Evolutionary conservation across 2,113 vertebrate species (phyloP), one percentile per base, ranked within the genome.

Genomic region (Tupaia chinensis): DNA sequence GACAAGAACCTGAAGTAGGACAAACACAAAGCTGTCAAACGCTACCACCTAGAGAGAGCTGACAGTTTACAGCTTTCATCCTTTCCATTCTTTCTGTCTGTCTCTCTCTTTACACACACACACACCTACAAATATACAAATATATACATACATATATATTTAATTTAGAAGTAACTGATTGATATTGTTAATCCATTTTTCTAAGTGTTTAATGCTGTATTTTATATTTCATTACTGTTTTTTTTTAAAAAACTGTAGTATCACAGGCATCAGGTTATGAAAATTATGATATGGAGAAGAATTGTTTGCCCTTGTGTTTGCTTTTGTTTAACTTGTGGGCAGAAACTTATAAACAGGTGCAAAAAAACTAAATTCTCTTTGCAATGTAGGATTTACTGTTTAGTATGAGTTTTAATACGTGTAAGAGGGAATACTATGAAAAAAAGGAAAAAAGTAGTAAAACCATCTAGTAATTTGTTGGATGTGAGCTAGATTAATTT

Each of bases 271-370:
- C 56, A 84, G 72, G 16, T 66, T 44, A 56, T 60, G 66, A 65
- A 84, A 89, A 66, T 84, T 69, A 66, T 56, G 19, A 70, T 60
- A 66, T 32, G 68, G 79, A 93, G 85, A 92, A 63, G 77, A 87
- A 92, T 82, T n/a, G 6, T 92, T 68, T 61, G 44, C 44, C 44
- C 44, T 44, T 44, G 44, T 44, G 44, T 44, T 44, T 44, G 44
- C 44, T 44, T 44, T 44, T 44, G 44, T 44, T 44, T 44, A 44
- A 44, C 44, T 44, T 44, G 44, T 44, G 44, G 44, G 44, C 44
- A 44, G 44, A 44, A 44, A 44, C 44, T 44, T 44, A 44, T 44
- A 44, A 44, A 44, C 44, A 44, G 44, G 44, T 44, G 44, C 44
- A 44, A 44, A 44, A 44, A 44, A 44, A 32, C 32, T 32, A 32